Evolutionary conservation across 2,797 vertebrate species (phyloP), one percentile per base, ranked within the genome.

Genomic region (Cynopterus sphinx): DNA sequence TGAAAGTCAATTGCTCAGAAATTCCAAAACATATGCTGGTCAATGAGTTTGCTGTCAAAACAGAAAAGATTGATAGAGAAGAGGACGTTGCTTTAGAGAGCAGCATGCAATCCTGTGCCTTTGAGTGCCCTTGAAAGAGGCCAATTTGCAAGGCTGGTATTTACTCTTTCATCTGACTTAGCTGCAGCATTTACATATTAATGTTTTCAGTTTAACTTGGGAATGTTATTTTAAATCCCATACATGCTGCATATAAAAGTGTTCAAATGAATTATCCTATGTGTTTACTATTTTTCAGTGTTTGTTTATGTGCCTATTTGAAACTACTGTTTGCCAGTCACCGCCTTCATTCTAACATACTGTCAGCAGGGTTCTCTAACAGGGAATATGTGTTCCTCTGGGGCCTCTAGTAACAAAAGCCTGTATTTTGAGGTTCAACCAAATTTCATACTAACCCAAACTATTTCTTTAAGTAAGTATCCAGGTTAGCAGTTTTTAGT

Each of bases 221-320:
- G 77, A 94, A 92, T 96, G 96, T 94, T 97, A 91, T 96, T 96
- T 97, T 94, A 96, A 95, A 51, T 88, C 71, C 65, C 88, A 91
- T 96, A 61, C 55, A 81, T 28, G 78, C 63, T 83, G 95, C 95
- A 90, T 96, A 94, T 97, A 96, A 97, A 97, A 91, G 55, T 96
- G 96, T 94, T 96, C 92, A 90, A 75, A 96, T 97, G 97, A 96
- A 88, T 96, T 96, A 96, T 96, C 85, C 94, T 87, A 61, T 85
- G 90, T 97, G 96, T 92, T 96, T 96, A 97, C 88, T 96, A 55
- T 94, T 96, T 94, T 90, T 90, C 84, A 67, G 1, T 90, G 84
- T 95, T 93, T 94, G 85, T 88, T 94, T 97, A 88, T 91, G 91
- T 89, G 94, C 73, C 73, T 92, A 28, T 95, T 95, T 93, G 90